Evolutionary conservation across 2,113 vertebrate species (phyloP), one percentile per base, ranked within the genome.

Genomic region (Sitta europaea): DNA sequence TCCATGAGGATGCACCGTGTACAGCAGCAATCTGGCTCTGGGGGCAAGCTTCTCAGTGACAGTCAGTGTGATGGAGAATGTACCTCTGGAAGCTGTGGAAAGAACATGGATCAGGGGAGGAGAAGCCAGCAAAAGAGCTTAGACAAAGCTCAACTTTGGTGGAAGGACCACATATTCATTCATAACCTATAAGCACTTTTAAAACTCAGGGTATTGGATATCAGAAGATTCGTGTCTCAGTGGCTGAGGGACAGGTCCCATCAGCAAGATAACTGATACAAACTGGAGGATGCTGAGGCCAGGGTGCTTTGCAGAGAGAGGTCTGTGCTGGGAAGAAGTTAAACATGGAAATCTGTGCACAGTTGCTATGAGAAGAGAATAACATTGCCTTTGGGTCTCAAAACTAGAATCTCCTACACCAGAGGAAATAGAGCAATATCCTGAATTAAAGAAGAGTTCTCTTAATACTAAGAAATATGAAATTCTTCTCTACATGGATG

Each of bases 1-100:
- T 59, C 98, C 96, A 28, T 58, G 96, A 58, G 98, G 98, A 68
- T 99, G 98, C 28, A 99, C 42, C 0, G 97, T 96, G 38, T 99
- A 99, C 10, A 97, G 88, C n/a, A 99, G 68, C 40, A 99, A 7
- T 43, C 96, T 92, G 48, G 98, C n/a, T 0, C 35, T 55, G 36
- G 98, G 98, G 24, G 95, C 93, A 85, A 99, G 77, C 5, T 98
- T 98, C 62, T 98, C 51, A 9, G 61, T 83, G 80, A 98, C 80
- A 18, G 29, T 28, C 53, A 99, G 23, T 9, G 90, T 91, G 29
- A 99, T 96, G 6, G 97, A 94, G 72, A 99, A 97, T 3, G 12
- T 94, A 42, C 97, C 97, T 19, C 58, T 90, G 84, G 82, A 42
- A 88, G n/a, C 98, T 98, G 95, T 40, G 78, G 50, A 78, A 20